Conservation (phyloP, 2,113 vertebrate genomes). For the Acanthochromis polyacanthus region DNA sequence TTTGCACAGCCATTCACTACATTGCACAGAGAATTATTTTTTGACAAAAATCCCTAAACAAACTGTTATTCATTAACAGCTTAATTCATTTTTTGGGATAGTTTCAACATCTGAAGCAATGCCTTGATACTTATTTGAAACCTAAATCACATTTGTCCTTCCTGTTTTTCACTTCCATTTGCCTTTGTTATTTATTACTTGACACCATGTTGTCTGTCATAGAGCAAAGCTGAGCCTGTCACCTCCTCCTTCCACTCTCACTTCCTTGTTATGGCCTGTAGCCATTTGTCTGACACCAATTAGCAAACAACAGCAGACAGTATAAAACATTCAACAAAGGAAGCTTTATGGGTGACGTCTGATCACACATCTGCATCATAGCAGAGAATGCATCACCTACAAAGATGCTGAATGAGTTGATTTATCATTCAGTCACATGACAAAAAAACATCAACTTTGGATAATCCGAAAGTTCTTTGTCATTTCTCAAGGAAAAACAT, state of each 20-base stretch:
- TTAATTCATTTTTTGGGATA: not conserved
- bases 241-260: slow-evolving; percentile 4
- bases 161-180: not conserved
- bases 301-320: slow-evolving; percentile 2
- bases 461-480: no score
- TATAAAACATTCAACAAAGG: slow-evolving; percentile 1
- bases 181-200: slow-evolving; percentile 30
- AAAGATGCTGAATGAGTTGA: not conserved
- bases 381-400: not conserved
- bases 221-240: slow-evolving; percentile 6
- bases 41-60: no score
- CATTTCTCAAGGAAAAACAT: not conserved
- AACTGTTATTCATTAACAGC: no score
- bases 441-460: no score
- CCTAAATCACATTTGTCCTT: not conserved
- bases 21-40: no score
- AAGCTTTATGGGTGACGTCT: no score
- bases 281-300: slow-evolving; percentile 43
- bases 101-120: not conserved
- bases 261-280: not conserved
- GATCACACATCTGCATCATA: not conserved
- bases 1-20: no score
- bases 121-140: not conserved
- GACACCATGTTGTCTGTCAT: not conserved
- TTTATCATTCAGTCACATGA: no score